Conservation (phyloP, 2,888 invertebrate genomes). For the Lydus trimaculatus region DNA sequence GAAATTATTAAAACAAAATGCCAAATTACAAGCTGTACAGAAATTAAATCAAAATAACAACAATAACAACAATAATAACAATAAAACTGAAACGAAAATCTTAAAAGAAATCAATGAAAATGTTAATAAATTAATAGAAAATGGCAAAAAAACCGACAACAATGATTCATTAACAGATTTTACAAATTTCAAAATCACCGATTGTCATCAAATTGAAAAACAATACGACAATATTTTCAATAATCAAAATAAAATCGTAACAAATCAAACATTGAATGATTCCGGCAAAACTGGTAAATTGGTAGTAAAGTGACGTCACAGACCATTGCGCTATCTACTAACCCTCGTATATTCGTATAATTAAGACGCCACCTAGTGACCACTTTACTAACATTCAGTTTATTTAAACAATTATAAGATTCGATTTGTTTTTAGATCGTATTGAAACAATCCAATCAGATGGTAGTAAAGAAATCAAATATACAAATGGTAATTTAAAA, state of each 20-base stretch:
- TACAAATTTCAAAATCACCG: constrained; percentile 33
- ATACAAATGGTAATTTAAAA: constrained; percentile 58
- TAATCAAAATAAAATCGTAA: constrained; percentile 31
- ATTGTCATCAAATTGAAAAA: constrained; percentile 35
- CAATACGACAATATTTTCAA: constrained; percentile 48
- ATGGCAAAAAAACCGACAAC: constrained; percentile 26
- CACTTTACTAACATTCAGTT: neutral
- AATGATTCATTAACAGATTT: constrained; percentile 26
- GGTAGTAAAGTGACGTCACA: too few relatives aligned
- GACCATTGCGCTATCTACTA: too few relatives aligned
- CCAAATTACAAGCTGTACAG: constrained; percentile 68
- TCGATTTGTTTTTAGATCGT: constrained; percentile 51
- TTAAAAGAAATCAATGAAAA: constrained; percentile 78
- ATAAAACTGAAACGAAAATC: constrained; percentile 71
- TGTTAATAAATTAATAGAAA: constrained; percentile 60
- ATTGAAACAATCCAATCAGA: constrained; percentile 73
- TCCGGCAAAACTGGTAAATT: constrained; percentile 37
- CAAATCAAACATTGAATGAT: constrained; percentile 38
- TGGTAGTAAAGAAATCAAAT: constrained; percentile 71
- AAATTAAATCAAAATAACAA: constrained; percentile 59
- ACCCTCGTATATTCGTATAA: neutral
- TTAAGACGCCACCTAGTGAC: neutral
- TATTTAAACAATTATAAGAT: too few relatives aligned
- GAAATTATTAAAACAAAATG: constrained; percentile 71
- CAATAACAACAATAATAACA: neutral